Conservation (phyloP, 2,113 vertebrate species). For the Pitta sordida region DNA sequence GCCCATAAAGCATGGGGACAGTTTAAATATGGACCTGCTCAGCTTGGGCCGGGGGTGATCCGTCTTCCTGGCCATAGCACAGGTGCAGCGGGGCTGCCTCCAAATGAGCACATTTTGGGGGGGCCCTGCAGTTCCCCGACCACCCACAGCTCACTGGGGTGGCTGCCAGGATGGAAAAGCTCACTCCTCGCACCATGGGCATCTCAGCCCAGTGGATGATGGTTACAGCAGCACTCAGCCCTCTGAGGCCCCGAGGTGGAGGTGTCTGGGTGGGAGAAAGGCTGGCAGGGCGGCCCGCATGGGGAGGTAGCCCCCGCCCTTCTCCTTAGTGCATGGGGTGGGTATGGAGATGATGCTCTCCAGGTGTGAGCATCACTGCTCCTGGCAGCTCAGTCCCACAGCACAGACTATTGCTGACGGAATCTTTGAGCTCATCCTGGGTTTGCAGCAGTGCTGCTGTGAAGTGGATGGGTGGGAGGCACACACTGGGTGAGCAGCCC, state of each 20-base stretch:
- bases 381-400: accelerated
- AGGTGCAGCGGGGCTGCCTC: constrained; percentile 61
- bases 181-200: background rate
- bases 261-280: background rate
- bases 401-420: background rate
- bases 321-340: background rate
- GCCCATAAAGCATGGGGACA: constrained; percentile 93
- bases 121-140: background rate
- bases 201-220: background rate
- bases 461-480: background rate
- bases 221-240: accelerated
- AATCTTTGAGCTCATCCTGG: background rate
- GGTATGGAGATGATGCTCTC: background rate
- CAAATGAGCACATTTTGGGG: constrained; percentile 64
- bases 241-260: accelerated
- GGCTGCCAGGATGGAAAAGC: background rate
- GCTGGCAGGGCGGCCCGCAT: accelerated
- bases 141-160: background rate
- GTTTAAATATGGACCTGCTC: constrained; percentile 94
- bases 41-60: constrained; percentile 81
- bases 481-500: accelerated
- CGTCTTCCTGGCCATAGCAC: constrained; percentile 73
- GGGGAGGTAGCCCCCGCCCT: accelerated
- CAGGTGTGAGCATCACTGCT: background rate
- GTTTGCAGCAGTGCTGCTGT: accelerated